Base-by-base conservation (phyloP, 2,113 vertebrate genomes). In the Numenius arquata region DNA sequence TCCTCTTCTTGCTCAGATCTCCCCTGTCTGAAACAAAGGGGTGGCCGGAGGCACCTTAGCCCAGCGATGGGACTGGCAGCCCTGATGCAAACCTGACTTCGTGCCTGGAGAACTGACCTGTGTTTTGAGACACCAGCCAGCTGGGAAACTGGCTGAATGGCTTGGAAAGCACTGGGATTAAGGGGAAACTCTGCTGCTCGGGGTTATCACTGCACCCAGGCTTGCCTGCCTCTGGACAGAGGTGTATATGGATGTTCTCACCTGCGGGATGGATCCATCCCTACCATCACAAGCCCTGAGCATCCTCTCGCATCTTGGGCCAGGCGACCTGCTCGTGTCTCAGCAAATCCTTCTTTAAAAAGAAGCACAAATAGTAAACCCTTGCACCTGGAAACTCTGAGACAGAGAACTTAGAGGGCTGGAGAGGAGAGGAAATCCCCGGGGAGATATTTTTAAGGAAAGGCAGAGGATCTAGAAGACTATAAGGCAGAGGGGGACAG, bases 31-130 rank as follows among this genome's bases (percentile, higher is more conserved):
- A 65, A 55, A 22, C 4, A 9, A 38, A 25, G 9, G 34, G 14
- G 40, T 18, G 34, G 16, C 48, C 1, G 0, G 47, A 48, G 16
- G 30, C 0, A 2, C 6, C 5, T 25, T 38, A 74, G 41, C 26
- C 58, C 55, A 15, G 41, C 4, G 53, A 36, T 0, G 6, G 26
- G 47, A 9, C 67, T 38, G 52, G n/a, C 3, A 5, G 53, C 17
- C 34, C 62, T 47, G 22, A 27, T 18, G 30, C 43, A 25, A 52
- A 36, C 50, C 50, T 65, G 70, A n/a, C 63, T 67, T 40, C 6
- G 2, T 26, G 41, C 32, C 62, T 45, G 25, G 34, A 76, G 50
- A 47, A 17, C 40, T 59, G 34, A 47, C 8, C 50, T 53, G 21
- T 8, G 4, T 53, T 75, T 76, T 2, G 12, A 47, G 41, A 20